Evolutionary conservation across 2,888 invertebrate species (phyloP).

Genomic region (Lacanobia wlatinum): DNA sequence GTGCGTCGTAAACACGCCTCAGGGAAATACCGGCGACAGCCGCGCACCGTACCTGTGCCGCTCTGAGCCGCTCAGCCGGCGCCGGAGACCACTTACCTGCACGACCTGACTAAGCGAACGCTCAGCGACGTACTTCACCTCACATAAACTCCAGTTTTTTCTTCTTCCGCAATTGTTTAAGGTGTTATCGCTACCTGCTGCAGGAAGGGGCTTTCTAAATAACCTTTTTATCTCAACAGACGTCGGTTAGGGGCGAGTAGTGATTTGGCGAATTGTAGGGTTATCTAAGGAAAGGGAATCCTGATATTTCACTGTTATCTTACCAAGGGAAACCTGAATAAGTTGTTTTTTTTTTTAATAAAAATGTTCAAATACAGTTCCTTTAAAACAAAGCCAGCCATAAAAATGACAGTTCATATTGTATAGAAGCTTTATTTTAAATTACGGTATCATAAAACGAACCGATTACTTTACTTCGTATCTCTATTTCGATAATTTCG

Average conservation of each 20-base stretch:
- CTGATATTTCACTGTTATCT: conserved; percentile 34
- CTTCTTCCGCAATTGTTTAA: conserved; percentile 66
- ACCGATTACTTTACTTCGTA: conserved; percentile 18
- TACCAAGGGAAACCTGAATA: conserved; percentile 8
- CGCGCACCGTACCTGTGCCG: conserved; percentile 47
- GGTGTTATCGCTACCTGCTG: conserved; percentile 64
- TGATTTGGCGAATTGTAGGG: conserved; percentile 57
- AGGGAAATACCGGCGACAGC: conserved; percentile 79
- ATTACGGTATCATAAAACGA: conserved; percentile 22
- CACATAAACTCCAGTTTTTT: conserved; percentile 72
- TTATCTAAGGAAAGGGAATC: conserved; percentile 41
- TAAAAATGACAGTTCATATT: conserved; percentile 3
- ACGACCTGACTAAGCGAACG: conserved; percentile 79
- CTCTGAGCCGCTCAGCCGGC: conserved; percentile 17
- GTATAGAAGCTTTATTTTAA: conserved; percentile 10
- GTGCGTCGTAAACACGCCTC: conserved; percentile 82
- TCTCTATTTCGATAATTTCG: conserved; percentile 47
- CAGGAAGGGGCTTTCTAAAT: conserved; percentile 56
- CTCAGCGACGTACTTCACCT: conserved; percentile 74
- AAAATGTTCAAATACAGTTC: conserved; percentile 1
- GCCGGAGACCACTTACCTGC: conserved; percentile 68
- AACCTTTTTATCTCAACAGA: conserved; percentile 62
- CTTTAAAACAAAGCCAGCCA: conserved; percentile 9
- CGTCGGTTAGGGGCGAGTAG: conserved; percentile 58
- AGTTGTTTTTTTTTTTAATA: conserved; percentile 1